A percentile compares a stretch with the other conserved stretches of the same genome.
phyloP scores from a whole-genome alignment of 2,888 invertebrate genomes.

The Amphipoea lucens region DNA sequence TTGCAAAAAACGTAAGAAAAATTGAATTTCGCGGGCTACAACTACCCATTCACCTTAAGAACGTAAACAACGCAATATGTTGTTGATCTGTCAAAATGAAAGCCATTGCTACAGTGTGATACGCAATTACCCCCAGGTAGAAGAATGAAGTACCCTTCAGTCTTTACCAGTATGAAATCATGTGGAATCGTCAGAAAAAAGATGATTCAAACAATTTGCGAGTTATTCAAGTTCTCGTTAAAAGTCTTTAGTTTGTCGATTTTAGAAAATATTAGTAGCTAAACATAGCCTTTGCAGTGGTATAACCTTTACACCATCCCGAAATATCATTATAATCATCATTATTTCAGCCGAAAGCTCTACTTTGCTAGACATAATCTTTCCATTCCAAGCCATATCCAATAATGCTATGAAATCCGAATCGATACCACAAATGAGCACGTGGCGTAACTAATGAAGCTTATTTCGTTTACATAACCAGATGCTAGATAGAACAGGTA shows the following conservation, averaged over 20 bases:
- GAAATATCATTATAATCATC: not conserved
- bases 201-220: not conserved
- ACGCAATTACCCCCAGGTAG: too few relatives aligned
- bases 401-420: constrained; percentile 17
- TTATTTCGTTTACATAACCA: constrained; percentile 24
- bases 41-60: too few relatives aligned
- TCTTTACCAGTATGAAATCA: not conserved
- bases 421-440: constrained; percentile 16
- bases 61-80: too few relatives aligned
- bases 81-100: too few relatives aligned
- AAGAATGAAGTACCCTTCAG: not conserved
- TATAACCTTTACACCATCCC: too few relatives aligned
- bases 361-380: not conserved
- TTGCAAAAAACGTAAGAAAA: too few relatives aligned
- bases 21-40: too few relatives aligned
- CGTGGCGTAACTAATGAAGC: constrained; percentile 6
- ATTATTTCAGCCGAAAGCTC: not conserved
- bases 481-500: constrained; percentile 18
- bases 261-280: not conserved
- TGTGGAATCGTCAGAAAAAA: not conserved
- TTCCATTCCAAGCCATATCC: not conserved
- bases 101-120: too few relatives aligned
- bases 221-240: not conserved
- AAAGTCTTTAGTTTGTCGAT: not conserved
- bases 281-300: not conserved